Conservation (phyloP, 2,888 invertebrate genomes). For the Calliopum simillimum region DNA sequence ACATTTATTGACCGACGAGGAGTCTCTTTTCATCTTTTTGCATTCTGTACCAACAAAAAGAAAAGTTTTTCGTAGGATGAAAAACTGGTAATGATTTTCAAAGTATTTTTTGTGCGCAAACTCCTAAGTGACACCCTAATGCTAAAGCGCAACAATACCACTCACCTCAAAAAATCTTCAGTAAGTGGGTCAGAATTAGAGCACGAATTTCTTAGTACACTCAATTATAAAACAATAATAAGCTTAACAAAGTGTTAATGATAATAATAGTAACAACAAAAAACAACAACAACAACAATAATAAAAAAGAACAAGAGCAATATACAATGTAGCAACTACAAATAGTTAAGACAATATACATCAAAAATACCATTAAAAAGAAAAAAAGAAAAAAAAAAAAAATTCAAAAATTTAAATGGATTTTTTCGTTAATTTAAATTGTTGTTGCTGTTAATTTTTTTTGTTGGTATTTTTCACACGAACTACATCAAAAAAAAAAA, state of each 20-base stretch:
- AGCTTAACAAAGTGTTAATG: slow-evolving; percentile 9
- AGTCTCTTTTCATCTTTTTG: no score
- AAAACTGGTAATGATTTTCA: no score
- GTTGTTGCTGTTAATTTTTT: slow-evolving; percentile 27
- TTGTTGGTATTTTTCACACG: slow-evolving; percentile 41
- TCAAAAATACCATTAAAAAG: slow-evolving; percentile 1
- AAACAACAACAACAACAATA: background rate
- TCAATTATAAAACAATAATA: background rate
- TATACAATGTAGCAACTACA: background rate
- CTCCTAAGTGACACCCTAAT: no score
- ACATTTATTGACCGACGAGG: no score
- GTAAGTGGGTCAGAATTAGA: no score
- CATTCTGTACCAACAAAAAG: no score
- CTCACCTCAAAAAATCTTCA: no score
- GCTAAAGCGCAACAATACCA: no score
- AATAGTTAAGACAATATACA: background rate
- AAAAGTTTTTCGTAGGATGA: no score
- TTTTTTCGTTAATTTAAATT: slow-evolving; percentile 9
- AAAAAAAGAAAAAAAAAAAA: background rate
- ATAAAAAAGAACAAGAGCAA: slow-evolving; percentile 5
- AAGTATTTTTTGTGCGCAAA: no score
- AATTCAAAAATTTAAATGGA: no score
- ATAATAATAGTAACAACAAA: slow-evolving; percentile 1
- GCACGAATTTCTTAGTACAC: no score
- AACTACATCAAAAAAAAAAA: slow-evolving; percentile 27